phyloP scores from a whole-genome alignment of 2,113 vertebrate species.

The Mixornis gularis region DNA sequence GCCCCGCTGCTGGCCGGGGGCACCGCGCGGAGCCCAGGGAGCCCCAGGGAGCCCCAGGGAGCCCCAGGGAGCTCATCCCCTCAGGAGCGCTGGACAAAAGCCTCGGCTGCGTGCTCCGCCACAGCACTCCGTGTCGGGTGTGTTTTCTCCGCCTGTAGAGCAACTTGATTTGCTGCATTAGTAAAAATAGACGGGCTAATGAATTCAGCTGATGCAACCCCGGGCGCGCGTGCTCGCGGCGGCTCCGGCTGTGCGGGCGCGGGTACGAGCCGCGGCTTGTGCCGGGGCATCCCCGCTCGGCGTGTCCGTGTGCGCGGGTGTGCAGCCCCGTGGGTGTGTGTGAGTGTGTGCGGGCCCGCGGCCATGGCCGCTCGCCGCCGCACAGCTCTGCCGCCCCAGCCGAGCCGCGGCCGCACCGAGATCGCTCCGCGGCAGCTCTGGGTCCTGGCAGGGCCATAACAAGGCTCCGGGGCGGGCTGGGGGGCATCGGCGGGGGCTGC shows the following conservation, averaged over 20 bases:
- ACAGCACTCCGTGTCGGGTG: neutral
- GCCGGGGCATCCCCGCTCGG: neutral
- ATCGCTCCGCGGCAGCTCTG: neutral
- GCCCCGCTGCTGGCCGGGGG: neutral
- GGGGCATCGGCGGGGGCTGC: neutral
- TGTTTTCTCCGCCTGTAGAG: conserved; percentile 15
- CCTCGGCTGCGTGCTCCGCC: neutral
- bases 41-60: neutral
- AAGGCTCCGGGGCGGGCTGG: neutral
- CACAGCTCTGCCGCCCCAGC: neutral
- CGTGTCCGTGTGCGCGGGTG: too few species aligned
- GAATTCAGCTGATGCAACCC: conserved; percentile 63
- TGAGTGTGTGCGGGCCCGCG: neutral
- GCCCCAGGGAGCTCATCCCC: neutral
- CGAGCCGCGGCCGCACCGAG: neutral
- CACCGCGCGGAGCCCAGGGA: accelerated
- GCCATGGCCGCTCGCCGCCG: neutral
- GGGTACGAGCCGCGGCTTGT: neutral
- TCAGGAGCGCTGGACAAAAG: neutral
- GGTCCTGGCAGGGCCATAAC: neutral
- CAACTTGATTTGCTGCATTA: conserved; percentile 59
- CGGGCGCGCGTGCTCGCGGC: neutral
- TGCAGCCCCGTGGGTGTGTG: too few species aligned
- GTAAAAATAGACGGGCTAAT: conserved; percentile 52
- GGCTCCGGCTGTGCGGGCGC: neutral